Evolutionary conservation across 30 jellyfish, hydroid and myxozoan species (phyloP), one percentile per base, ranked within the genome.

Genomic region (Nemopilema nomurai): DNA sequence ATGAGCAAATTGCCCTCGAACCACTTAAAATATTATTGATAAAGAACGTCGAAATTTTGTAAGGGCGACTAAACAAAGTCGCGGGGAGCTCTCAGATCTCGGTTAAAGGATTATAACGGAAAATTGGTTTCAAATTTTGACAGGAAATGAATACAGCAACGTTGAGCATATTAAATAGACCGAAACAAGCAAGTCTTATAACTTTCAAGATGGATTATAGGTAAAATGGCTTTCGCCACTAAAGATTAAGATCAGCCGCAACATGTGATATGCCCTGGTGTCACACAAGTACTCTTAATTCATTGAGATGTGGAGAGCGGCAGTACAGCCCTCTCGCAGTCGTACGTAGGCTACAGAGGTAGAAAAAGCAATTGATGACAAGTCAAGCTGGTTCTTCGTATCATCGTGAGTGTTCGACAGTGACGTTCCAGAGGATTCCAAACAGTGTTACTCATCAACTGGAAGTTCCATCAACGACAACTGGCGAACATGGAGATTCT

Each of bases 181-280:
- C 88, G 49, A 49, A 65, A 66, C 79, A 66, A 63, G 24, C 72
- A 78, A 28, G 22, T 30, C 50, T 29, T 20, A 24, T 22, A 67
- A 65, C 72, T 19, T 78, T 78, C 79, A 57, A 62, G 71, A 8
- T 29, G 79, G 88, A 28, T 78, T 78, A 78, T 66, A 18, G 88
- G 88, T 27, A 78, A 49, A 64, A 64, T 78, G 88, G 88, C 77
- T 78, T 30, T 66, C 51, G 28, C 69, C 79, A 64, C 78, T 21
- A 63, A 51, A 78, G 88, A 78, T 78, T 78, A 78, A 27, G 22
- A 64, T 49, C 29, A 57, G 79, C 88, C 88, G 66, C 88, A 78
- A 28, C 79, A 78, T 65, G 28, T 62, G 88, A 78, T 30, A 78
- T 50, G 69, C 69, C 52, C 23, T 64, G 51, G 77, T 22, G 71